Conservation (phyloP, 2,888 invertebrate species). For the Drosophila limbata region DNA sequence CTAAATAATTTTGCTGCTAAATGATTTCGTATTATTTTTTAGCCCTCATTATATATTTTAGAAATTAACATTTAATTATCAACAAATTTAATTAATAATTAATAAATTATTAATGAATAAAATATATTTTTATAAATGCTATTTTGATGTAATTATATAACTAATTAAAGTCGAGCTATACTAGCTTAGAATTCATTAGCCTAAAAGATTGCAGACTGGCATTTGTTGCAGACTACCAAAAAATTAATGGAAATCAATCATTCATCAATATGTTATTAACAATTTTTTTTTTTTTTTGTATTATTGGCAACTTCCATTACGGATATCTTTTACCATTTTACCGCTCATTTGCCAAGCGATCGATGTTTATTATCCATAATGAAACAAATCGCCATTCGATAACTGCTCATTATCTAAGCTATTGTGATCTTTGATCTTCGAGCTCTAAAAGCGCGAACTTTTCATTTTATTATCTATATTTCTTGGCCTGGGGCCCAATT, state of each 20-base stretch:
- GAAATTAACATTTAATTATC: not conserved
- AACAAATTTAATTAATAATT: not conserved
- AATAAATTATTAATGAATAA: not conserved
- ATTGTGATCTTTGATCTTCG: conserved; percentile 56
- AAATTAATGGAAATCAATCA: conserved; percentile 45
- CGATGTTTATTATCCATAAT: conserved; percentile 37
- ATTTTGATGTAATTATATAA: not conserved
- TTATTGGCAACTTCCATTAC: conserved; percentile 28
- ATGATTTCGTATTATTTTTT: too few relatives aligned
- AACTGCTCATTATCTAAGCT: conserved; percentile 61
- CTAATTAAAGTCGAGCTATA: not conserved
- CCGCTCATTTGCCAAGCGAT: conserved; percentile 45
- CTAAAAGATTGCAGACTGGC: not conserved
- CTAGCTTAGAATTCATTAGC: conserved; percentile 17
- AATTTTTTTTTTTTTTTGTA: conserved; percentile 18
- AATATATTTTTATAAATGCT: not conserved
- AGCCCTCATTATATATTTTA: too few relatives aligned
- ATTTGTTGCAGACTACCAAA: conserved; percentile 13
- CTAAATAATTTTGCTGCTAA: too few relatives aligned
- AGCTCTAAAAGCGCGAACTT: conserved; percentile 29
- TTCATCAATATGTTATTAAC: conserved; percentile 38
- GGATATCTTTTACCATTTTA: conserved; percentile 16
- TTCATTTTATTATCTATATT: conserved; percentile 29
- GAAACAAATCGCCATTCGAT: conserved; percentile 57
- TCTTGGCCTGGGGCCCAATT: conserved; percentile 51